These are phyloP conservation scores for Penaeus vannamei DNA, from an alignment of 1,140 invertebrate genomes.

Conservation along the genomic window DNA sequence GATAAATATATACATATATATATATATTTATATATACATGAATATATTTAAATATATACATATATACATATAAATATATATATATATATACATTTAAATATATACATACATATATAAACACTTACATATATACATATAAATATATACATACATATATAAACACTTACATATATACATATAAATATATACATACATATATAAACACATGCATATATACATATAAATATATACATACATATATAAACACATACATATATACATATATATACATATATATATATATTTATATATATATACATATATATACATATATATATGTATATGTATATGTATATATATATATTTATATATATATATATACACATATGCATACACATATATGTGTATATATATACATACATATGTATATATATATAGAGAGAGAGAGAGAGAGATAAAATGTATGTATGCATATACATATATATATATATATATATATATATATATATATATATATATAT, in stretches of 20 bases:
- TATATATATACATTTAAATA: background rate
- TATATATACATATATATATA: slow-evolving; percentile 25
- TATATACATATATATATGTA: background rate
- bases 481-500: background rate
- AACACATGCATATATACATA: background rate
- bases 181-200: background rate
- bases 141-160: background rate
- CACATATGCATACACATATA: background rate
- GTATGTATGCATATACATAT: background rate
- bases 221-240: background rate
- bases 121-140: background rate
- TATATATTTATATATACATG: background rate
- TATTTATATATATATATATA: background rate
- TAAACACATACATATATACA: background rate
- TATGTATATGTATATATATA: background rate
- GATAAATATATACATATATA: background rate
- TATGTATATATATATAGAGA: slow-evolving; percentile 7
- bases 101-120: background rate
- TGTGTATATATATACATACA: background rate
- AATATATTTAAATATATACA: slow-evolving; percentile 27
- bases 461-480: slow-evolving; percentile 9
- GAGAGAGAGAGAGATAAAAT: too few species aligned
- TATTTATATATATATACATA: slow-evolving; percentile 1
- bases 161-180: too few species aligned
- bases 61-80: slow-evolving; percentile 14